Evolutionary conservation across 2,797 vertebrate genomes (phyloP), one percentile per base, ranked within the genome.

Genomic region (Sternarchorhynchus goeldii): DNA sequence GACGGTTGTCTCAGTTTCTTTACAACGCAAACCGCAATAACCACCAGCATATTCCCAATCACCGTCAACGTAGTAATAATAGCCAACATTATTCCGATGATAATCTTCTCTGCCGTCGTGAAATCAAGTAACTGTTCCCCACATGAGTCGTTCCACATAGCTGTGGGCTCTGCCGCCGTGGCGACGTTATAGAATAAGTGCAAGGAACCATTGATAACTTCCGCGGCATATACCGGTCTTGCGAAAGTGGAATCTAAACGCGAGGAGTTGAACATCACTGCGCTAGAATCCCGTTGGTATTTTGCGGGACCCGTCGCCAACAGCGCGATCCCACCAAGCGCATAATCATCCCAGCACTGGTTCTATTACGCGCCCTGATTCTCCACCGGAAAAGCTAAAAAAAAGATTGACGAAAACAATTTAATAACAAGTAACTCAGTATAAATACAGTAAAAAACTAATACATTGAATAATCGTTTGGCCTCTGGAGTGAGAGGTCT

Each of bases 41-140:
- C 93, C 76, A 94, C 93, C 81, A 94, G 87, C 78, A 92, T 93
- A 88, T 94, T 94, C 0, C 94, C 94, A 91, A 94, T 93, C 70
- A 94, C 93, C 0, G 93, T 94, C 71, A 94, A 89, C 69, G 91
- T 93, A 39, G 92, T 94, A 82, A 94, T 93, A 70, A 93, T 84
- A 58, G 92, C 92, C 85, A 94, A 60, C 90, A 93, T 90, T 83
- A 91, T 89, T 64, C 93, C 93, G 81, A 94, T 94, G 2, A 94
- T 64, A 76, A 94, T 91, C 88, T 92, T 93, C 89, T 93, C 92
- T 66, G 90, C 90, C 17, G 89, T 85, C 78, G 87, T 87, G 82
- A 93, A 94, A 79, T 91, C 90, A 81, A 75, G 89, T 79, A 91
- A 85, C 76, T 90, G 88, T 82, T 93, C 93, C 82, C 86, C 92